Evolutionary conservation across 2,888 invertebrate species (phyloP).

Genomic region (Andrena fulva): DNA sequence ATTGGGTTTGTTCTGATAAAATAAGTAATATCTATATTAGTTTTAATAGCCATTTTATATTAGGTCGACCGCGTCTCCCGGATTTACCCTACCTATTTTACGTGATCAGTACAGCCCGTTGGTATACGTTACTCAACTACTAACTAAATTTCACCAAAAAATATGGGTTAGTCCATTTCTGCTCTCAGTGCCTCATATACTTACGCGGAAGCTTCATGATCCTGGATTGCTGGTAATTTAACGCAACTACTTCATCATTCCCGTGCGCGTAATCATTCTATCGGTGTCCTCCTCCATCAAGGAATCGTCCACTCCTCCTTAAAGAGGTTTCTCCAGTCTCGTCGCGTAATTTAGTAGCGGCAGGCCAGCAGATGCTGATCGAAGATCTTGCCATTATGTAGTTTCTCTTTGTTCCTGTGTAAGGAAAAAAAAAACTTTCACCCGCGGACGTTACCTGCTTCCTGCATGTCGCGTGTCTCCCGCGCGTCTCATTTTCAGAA

Average conservation of each 20-base stretch:
- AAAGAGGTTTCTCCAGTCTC: conserved; percentile 43
- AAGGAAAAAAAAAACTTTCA: conserved; percentile 54
- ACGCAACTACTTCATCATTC: background rate
- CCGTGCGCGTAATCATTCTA: conserved; percentile 13
- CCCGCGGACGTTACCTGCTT: conserved; percentile 35
- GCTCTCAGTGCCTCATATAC: background rate
- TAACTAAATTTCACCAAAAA: no score
- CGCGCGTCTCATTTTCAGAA: background rate
- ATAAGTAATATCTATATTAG: no score
- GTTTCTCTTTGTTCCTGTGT: conserved; percentile 44
- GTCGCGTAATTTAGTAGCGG: conserved; percentile 35
- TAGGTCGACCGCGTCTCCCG: no score
- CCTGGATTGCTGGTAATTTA: background rate
- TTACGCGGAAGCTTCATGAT: background rate
- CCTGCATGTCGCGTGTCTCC: conserved; percentile 35
- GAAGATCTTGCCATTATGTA: conserved; percentile 39
- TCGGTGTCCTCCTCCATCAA: conserved; percentile 4
- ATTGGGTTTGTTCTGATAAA: no score
- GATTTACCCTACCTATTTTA: no score
- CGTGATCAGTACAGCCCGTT: no score
- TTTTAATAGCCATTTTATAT: no score
- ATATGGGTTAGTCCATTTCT: no score
- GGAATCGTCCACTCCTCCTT: background rate
- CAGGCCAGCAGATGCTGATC: conserved; percentile 45
- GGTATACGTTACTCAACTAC: no score